phyloP scores from a whole-genome alignment of 2,113 vertebrate genomes.

The Prunella fulvescens region DNA sequence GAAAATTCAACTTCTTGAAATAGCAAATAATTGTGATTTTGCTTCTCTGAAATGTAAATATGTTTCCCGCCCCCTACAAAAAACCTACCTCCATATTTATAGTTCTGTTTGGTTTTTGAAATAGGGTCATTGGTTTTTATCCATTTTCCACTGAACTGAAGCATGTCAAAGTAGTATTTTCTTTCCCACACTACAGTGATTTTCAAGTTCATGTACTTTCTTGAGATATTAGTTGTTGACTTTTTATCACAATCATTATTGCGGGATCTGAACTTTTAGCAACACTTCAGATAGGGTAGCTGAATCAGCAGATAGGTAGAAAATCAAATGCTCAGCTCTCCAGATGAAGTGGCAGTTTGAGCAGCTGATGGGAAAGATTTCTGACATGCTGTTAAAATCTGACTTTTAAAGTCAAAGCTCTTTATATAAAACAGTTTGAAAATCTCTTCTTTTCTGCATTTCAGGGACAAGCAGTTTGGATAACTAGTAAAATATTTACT shows the following conservation, averaged over 20 bases:
- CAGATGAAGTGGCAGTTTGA: neutral
- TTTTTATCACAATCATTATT: neutral
- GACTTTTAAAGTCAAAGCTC: neutral
- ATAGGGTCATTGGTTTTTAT: neutral
- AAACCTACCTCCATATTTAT: neutral
- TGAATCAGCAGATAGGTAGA: neutral
- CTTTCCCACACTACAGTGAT: neutral
- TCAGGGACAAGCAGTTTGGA: neutral
- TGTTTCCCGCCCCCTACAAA: accelerated
- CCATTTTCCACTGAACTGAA: neutral
- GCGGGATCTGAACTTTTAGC: neutral
- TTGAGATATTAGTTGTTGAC: neutral
- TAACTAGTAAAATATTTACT: neutral
- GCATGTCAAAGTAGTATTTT: neutral
- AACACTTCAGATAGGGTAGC: neutral
- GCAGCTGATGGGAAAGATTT: neutral
- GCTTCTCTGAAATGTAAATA: neutral
- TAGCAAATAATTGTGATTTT: neutral
- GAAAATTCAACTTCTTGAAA: neutral
- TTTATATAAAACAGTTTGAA: neutral
- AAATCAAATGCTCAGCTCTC: neutral
- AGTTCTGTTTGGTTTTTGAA: neutral
- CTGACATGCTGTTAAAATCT: neutral
- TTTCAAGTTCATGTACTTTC: neutral
- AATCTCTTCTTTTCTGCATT: neutral